phyloP scores from a whole-genome alignment of 1,140 invertebrate species.

The Anastrepha obliqua region DNA sequence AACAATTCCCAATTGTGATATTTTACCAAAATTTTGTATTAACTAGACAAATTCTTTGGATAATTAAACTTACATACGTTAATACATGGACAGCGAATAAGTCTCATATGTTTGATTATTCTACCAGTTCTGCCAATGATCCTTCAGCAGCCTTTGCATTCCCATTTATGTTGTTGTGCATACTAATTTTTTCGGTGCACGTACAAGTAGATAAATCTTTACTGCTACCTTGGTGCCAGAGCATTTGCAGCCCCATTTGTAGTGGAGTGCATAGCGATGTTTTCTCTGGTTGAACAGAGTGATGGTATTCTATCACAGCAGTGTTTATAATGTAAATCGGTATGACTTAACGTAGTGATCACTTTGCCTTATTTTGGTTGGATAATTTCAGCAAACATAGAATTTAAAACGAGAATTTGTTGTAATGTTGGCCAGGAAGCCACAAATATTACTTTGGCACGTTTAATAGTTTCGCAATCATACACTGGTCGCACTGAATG shows the following conservation, averaged over 20 bases:
- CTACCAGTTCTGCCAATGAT: not conserved
- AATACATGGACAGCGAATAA: not conserved
- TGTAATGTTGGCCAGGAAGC: slow-evolving; percentile 63
- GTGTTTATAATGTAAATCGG: not conserved
- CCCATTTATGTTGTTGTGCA: not conserved
- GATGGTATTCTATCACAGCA: not conserved
- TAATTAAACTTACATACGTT: slow-evolving; percentile 17
- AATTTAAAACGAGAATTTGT: slow-evolving; percentile 64
- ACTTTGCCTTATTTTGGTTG: slow-evolving; percentile 21
- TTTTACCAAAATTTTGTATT: not conserved
- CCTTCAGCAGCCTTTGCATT: not conserved
- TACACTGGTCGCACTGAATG: slow-evolving; percentile 97
- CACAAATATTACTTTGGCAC: slow-evolving; percentile 84
- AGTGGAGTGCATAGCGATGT: not conserved
- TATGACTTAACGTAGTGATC: not conserved
- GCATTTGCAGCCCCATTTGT: not conserved
- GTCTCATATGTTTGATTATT: not conserved
- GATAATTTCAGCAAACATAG: slow-evolving; percentile 65
- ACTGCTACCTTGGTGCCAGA: not conserved
- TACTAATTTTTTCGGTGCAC: not conserved
- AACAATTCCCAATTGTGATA: not conserved
- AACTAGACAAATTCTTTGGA: not conserved
- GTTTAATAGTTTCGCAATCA: slow-evolving; percentile 87
- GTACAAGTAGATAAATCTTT: not conserved
- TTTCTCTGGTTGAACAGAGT: not conserved